These are phyloP conservation scores for Callimorpha dominula DNA, from an alignment of 2,888 invertebrate species.

Conservation along the genomic window DNA sequence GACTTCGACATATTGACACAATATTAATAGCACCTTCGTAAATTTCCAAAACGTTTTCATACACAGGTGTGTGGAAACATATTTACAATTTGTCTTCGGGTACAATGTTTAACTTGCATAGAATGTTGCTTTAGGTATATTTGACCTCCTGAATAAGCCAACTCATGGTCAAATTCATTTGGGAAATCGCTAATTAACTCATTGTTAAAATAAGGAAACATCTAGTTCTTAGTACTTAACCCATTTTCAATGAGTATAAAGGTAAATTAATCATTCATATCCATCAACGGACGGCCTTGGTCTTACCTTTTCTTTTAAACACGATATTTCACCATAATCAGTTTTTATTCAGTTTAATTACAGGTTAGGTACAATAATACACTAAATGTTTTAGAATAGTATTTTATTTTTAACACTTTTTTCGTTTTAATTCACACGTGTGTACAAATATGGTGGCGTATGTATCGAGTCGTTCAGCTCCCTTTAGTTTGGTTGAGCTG, in stretches of 20 bases:
- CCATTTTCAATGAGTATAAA: neutral
- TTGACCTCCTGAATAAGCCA: neutral
- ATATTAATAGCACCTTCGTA: neutral
- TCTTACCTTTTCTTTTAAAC: neutral
- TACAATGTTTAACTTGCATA: neutral
- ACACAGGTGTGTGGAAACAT: neutral
- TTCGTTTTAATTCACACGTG: too few species aligned
- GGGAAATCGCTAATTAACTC: neutral
- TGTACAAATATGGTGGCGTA: too few species aligned
- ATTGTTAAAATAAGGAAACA: neutral
- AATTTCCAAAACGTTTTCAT: neutral
- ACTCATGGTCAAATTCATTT: neutral
- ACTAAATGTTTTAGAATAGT: too few species aligned
- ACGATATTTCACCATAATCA: too few species aligned
- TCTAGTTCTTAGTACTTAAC: neutral
- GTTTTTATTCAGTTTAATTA: too few species aligned
- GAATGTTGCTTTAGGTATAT: neutral
- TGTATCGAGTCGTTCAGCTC: too few species aligned
- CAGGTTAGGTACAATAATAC: too few species aligned
- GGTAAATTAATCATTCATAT: neutral
- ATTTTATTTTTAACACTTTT: too few species aligned
- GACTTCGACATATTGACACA: neutral
- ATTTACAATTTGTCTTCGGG: neutral
- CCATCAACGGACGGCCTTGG: neutral
- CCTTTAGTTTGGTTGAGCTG: too few species aligned